Evolutionary conservation across 2,797 vertebrate genomes (phyloP), one percentile per base, ranked within the genome.

Genomic region (Cryptoprocta ferox): DNA sequence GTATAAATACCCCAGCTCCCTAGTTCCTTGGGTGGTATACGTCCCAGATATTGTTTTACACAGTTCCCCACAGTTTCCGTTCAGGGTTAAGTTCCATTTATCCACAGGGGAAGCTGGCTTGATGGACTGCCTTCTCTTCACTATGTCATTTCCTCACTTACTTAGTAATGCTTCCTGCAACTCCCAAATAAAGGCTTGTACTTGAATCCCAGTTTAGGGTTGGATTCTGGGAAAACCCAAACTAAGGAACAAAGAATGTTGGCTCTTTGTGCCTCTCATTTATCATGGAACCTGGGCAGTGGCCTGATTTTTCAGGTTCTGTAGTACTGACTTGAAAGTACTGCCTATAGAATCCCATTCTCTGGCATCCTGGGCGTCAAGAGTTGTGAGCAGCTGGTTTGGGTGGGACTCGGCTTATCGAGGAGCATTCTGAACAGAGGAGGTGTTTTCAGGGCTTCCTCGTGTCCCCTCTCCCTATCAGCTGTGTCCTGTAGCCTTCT

Each of bases 391-490:
- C 70, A 95, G 80, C 94, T 96, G 68, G 84, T 61, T 26, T 97
- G 93, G 61, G 80, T 89, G 94, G 95, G 86, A 88, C 59, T 92
- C 53, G 97, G 94, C 95, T 96, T 95, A 92, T 76, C 95, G 96
- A 97, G 83, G 79, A 96, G 80, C 50, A n/a, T 98, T 93, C 80
- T 92, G 94, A 96, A 95, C 89, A 98, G 97, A 97, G 97, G 93
- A 95, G 61, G 95, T 96, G 91, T 97, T 97, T 94, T 90, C 91
- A 97, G 94, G 96, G 28, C 28, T 75, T 95, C 95, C 95, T 95
- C 97, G 88, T 85, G 87, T 97, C 95, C 94, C 96, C 90, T 98
- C 91, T 96, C 73, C 93, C 79, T 68, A 89, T 97, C 70, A 68
- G 84, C 81, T 63, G 87, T 12, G 42, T 79, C 19, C 90, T 95